Evolutionary conservation across 2,797 vertebrate genomes (phyloP).

Genomic region (Falco berigora): DNA sequence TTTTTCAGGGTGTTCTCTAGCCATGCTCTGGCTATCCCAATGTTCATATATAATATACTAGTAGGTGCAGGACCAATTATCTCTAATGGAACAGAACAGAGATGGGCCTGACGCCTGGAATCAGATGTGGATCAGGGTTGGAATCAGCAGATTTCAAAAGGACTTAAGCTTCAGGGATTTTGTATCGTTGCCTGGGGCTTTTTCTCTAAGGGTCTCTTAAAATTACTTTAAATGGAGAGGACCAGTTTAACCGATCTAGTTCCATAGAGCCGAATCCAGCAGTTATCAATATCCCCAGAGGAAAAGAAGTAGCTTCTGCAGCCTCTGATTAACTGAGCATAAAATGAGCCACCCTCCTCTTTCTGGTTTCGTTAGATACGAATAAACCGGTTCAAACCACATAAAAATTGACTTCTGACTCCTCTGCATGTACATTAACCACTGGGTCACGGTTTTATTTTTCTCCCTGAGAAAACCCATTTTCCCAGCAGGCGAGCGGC

Average conservation of each 20-base stretch:
- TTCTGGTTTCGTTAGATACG: slow-evolving; percentile 24
- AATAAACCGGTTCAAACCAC: slow-evolving; percentile 42
- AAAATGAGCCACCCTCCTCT: slow-evolving; percentile 7
- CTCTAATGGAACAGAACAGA: neutral
- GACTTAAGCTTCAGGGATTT: neutral
- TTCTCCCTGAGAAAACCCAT: slow-evolving; percentile 10
- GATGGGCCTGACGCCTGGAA: neutral
- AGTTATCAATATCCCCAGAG: neutral
- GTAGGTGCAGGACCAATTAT: neutral
- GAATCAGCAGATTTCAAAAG: neutral
- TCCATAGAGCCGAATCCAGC: neutral
- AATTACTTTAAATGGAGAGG: neutral
- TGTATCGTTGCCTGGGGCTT: neutral
- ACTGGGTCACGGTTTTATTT: neutral
- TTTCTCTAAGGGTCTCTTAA: neutral
- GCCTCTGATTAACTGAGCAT: slow-evolving; percentile 46
- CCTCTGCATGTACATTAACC: slow-evolving; percentile 24
- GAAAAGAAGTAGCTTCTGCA: slow-evolving; percentile 24
- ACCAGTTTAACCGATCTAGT: neutral
- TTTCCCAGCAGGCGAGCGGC: neutral
- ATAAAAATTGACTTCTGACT: slow-evolving; percentile 35
- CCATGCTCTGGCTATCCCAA: neutral
- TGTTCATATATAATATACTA: neutral
- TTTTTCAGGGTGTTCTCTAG: neutral
- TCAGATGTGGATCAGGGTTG: neutral